A percentile compares a stretch with the other conserved stretches of the same genome.
phyloP scores from a whole-genome alignment of 2,888 invertebrate genomes.

The Phaedon cochleariae region DNA sequence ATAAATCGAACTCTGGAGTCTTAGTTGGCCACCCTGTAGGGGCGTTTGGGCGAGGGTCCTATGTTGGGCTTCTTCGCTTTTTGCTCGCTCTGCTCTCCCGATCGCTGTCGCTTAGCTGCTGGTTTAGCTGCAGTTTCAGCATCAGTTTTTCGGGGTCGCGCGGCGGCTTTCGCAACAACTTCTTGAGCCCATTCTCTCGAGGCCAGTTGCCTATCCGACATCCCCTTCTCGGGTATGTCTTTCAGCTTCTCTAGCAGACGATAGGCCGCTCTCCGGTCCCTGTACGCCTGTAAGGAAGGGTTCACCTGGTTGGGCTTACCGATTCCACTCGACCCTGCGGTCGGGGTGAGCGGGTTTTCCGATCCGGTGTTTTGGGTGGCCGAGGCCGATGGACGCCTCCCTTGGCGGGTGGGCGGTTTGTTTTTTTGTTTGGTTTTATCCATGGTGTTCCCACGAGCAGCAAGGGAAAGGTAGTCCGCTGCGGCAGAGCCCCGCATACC shows the following conservation, averaged over 20 bases:
- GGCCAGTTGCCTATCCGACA: not conserved
- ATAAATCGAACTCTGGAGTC: no score
- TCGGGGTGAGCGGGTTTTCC: not conserved
- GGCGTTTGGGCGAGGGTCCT: not conserved
- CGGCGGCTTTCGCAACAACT: not conserved
- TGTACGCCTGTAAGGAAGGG: not conserved
- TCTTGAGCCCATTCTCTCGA: conserved; percentile 9
- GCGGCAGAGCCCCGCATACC: not conserved
- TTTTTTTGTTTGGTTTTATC: not conserved
- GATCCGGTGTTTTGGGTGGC: not conserved
- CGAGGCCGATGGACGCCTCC: not conserved
- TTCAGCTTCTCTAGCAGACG: not conserved
- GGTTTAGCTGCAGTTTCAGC: not conserved
- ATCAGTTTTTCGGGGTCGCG: not conserved
- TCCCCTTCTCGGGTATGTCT: conserved; percentile 6
- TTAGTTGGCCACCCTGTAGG: not conserved
- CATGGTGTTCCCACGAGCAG: not conserved
- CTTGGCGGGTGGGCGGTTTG: conserved; percentile 8
- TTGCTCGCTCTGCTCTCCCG: conserved; percentile 2
- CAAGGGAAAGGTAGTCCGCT: not conserved
- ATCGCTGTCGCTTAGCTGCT: conserved; percentile 8
- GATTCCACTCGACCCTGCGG: not conserved
- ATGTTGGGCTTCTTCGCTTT: not conserved
- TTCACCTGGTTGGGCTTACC: not conserved
- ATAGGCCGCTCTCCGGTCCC: not conserved